Percentiles rank a stretch among this genome's conserved stretches.
These are phyloP conservation scores for Andrena marginata DNA, from an alignment of 2,888 invertebrate genomes.

Conservation along the genomic window DNA sequence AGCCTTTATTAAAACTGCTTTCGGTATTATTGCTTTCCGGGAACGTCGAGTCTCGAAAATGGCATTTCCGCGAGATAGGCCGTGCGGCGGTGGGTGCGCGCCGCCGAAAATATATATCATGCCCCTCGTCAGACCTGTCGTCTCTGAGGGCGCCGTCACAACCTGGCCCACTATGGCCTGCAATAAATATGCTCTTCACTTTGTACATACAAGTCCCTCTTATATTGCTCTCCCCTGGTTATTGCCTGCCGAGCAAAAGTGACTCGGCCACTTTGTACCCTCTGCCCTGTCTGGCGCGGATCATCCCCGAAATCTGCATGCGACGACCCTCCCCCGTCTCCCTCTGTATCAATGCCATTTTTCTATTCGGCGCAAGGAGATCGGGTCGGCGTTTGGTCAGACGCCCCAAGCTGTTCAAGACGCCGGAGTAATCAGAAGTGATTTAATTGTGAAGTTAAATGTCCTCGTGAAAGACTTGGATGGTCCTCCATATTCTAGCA, in stretches of 20 bases:
- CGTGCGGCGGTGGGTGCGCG: constrained; percentile 54
- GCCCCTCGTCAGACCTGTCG: constrained; percentile 49
- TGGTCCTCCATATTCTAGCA: background rate
- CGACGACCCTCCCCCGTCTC: background rate
- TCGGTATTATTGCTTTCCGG: constrained; percentile 79
- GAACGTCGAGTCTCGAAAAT: constrained; percentile 76
- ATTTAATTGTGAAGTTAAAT: no score
- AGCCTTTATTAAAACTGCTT: constrained; percentile 80
- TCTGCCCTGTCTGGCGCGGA: constrained; percentile 26
- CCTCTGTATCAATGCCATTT: constrained; percentile 13
- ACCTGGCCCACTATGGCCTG: constrained; percentile 54
- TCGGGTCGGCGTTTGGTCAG: background rate
- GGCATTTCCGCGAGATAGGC: constrained; percentile 76
- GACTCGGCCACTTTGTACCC: constrained; percentile 55
- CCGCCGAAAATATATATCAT: constrained; percentile 62
- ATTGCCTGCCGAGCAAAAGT: constrained; percentile 65
- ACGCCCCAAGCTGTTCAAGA: background rate
- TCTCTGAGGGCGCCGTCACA: constrained; percentile 59
- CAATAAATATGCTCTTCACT: constrained; percentile 76
- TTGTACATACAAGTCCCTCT: constrained; percentile 73
- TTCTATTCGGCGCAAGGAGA: background rate
- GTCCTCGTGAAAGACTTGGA: background rate
- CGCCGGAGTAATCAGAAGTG: no score
- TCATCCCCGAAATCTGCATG: constrained; percentile 57
- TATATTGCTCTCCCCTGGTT: constrained; percentile 67